Percentiles rank a stretch among this genome's conserved stretches.
Conservation (phyloP, 2,888 invertebrate genomes). For the Caenorhabditis sp. region DNA sequence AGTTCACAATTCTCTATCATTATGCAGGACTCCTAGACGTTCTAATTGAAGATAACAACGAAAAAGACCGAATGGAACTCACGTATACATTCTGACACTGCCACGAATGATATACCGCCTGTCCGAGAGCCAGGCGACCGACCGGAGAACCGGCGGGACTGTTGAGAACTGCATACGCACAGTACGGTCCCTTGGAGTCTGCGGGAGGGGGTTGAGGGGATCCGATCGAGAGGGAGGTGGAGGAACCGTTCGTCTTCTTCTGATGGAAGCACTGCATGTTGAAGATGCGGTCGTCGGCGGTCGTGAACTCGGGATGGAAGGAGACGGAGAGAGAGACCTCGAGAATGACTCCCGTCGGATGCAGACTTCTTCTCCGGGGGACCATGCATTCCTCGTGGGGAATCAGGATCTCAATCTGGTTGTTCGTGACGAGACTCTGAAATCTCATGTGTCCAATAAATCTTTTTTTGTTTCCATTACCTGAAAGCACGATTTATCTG, state of each 20-base stretch:
- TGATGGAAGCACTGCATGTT: conserved; percentile 71
- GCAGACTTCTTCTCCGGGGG: conserved; percentile 60
- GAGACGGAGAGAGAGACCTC: conserved; percentile 70
- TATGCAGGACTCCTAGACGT: conserved; percentile 53
- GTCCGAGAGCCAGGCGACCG: conserved; percentile 56
- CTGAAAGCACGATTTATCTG: conserved; percentile 72
- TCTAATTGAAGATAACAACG: neutral
- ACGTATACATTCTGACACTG: conserved; percentile 62
- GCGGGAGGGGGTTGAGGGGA: conserved; percentile 43
- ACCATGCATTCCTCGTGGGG: conserved; percentile 75
- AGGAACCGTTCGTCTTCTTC: conserved; percentile 38
- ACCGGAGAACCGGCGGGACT: conserved; percentile 44
- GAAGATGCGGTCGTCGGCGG: conserved; percentile 70
- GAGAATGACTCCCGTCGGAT: conserved; percentile 69
- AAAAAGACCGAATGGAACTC: no score
- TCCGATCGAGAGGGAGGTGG: conserved; percentile 30
- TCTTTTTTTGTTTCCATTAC: conserved; percentile 7
- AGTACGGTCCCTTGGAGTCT: conserved; percentile 50
- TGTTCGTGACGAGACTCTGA: conserved; percentile 74
- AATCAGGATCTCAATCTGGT: conserved; percentile 74
- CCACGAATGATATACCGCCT: conserved; percentile 72
- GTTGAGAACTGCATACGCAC: conserved; percentile 54
- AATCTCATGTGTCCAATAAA: conserved; percentile 6
- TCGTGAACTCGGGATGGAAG: conserved; percentile 74
- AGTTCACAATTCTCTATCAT: conserved; percentile 62